phyloP scores from a whole-genome alignment of 2,113 vertebrate species.

The Cebidichthys violaceus region DNA sequence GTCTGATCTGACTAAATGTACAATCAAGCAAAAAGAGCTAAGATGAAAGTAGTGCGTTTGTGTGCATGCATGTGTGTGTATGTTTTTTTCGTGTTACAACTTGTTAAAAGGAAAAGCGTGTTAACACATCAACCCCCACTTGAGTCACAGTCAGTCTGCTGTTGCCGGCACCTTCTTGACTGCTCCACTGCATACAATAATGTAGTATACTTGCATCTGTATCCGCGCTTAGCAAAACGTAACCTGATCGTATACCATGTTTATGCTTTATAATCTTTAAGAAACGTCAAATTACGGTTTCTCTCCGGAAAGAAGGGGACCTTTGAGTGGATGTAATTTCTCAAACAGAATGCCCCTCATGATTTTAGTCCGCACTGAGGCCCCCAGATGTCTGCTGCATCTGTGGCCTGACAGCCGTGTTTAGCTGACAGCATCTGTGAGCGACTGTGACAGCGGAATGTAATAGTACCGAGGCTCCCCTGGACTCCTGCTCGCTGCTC shows the following conservation, averaged over 20 bases:
- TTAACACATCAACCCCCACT: conserved; percentile 63
- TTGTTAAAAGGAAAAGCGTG: conserved; percentile 56
- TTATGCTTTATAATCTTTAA: conserved; percentile 20
- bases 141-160: conserved; percentile 44
- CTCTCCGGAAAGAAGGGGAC: conserved; percentile 23
- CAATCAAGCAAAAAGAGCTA: conserved; percentile 2
- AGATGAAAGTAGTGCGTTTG: not conserved
- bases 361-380: conserved; percentile 42
- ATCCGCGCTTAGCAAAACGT: conserved; percentile 31
- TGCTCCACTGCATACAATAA: conserved; percentile 46
- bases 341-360: conserved; percentile 51
- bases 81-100: conserved; percentile 8
- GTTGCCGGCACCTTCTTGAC: conserved; percentile 65
- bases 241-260: conserved; percentile 24
- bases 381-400: conserved; percentile 71
- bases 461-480: conserved; percentile 71
- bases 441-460: conserved; percentile 76
- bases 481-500: conserved; percentile 72
- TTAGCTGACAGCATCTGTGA: conserved; percentile 76
- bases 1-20: conserved; percentile 29
- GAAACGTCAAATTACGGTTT: conserved; percentile 35
- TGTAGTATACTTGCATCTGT: conserved; percentile 28
- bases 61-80: not conserved
- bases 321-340: conserved; percentile 48
- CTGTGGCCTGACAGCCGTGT: conserved; percentile 68